Conservation (phyloP, 2,888 invertebrate species). For the Synanthedon andrenaeformis region DNA sequence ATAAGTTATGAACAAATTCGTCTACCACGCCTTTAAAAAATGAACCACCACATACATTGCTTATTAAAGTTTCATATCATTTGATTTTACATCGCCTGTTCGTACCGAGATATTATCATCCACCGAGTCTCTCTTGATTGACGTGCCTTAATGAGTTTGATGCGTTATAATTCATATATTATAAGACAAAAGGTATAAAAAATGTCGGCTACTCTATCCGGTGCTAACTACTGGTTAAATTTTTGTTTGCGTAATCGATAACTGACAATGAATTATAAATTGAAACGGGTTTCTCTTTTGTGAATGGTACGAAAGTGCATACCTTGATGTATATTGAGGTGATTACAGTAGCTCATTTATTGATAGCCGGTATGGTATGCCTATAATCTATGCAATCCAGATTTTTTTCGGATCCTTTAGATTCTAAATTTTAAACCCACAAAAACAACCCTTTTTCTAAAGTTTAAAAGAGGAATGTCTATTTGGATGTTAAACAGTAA, state of each 20-base stretch:
- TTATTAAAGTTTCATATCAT: neutral
- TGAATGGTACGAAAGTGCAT: conserved; percentile 7
- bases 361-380: no score
- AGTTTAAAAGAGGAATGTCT: no score
- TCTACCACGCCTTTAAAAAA: no score
- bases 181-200: conserved; percentile 28
- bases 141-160: conserved; percentile 37
- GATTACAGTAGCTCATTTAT: no score
- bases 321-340: no score
- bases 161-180: conserved; percentile 34
- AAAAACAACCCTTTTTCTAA: no score
- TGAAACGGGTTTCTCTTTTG: conserved; percentile 33
- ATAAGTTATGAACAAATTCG: no score
- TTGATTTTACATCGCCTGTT: neutral
- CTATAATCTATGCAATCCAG: no score
- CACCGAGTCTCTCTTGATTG: conserved; percentile 32
- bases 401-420: no score
- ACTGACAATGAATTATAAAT: conserved; percentile 21
- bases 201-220: conserved; percentile 17
- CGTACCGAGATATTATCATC: neutral
- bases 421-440: no score
- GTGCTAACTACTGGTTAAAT: conserved; percentile 41
- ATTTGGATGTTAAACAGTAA: no score
- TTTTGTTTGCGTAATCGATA: conserved; percentile 42
- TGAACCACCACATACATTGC: no score